phyloP scores from a whole-genome alignment of 2,888 invertebrate genomes.

The Plebejus anna region DNA sequence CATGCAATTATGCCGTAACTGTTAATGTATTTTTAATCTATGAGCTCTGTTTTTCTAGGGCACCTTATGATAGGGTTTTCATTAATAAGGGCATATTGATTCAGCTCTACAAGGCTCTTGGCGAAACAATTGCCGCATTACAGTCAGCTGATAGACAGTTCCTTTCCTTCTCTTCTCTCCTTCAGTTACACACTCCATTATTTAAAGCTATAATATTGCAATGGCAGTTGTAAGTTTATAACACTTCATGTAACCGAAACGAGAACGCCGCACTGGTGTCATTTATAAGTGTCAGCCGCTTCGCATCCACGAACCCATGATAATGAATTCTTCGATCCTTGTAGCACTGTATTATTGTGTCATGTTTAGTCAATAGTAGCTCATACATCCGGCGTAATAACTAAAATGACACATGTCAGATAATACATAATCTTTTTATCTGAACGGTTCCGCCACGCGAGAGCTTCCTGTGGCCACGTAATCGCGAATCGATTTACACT shows the following conservation, averaged over 20 bases:
- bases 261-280: neutral
- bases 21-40: neutral
- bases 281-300: neutral
- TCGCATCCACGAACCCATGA: neutral
- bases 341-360: neutral
- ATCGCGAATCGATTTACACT: constrained; percentile 14
- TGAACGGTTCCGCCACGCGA: neutral
- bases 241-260: no score
- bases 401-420: neutral
- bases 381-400: constrained; percentile 6
- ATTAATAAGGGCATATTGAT: no score
- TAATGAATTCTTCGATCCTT: neutral
- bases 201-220: no score
- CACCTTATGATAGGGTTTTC: neutral
- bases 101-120: no score
- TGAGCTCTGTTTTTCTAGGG: neutral
- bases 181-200: no score
- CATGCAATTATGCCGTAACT: neutral
- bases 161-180: no score
- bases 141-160: no score
- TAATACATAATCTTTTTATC: constrained; percentile 12
- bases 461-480: constrained; percentile 5
- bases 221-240: no score
- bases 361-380: neutral
- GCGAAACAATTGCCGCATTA: no score